Evolutionary conservation across 2,797 vertebrate species (phyloP).

Genomic region (Rhinogobio ventralis): DNA sequence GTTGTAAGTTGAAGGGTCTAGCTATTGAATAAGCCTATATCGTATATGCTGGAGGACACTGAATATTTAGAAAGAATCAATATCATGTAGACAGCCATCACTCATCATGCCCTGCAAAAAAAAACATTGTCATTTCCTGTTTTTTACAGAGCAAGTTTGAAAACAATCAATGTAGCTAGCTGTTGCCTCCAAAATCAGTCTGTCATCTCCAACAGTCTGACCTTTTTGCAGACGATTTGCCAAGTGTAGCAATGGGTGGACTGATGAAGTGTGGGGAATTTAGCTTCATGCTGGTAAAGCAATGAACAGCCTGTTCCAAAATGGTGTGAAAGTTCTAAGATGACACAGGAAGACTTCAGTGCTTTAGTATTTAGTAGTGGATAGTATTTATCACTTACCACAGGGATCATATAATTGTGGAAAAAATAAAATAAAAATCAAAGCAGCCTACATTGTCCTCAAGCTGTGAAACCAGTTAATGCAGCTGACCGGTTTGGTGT

Average conservation of each 20-base stretch:
- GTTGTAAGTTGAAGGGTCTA: not conserved
- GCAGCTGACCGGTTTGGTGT: constrained; percentile 21
- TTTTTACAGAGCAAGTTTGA: constrained; percentile 2
- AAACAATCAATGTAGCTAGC: not conserved
- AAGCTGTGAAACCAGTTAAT: constrained; percentile 8
- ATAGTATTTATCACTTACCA: not conserved
- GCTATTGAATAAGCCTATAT: not conserved
- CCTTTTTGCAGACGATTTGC: constrained; percentile 18
- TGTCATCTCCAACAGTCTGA: constrained; percentile 58
- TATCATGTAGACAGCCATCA: not conserved
- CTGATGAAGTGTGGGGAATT: constrained; percentile 5
- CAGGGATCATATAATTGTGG: not conserved
- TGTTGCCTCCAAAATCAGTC: constrained; percentile 6
- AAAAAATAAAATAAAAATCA: not conserved
- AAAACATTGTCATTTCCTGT: not conserved
- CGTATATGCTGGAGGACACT: not conserved
- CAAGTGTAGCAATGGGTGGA: not conserved
- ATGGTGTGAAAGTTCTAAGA: not conserved
- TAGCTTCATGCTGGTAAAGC: constrained; percentile 32
- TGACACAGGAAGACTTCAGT: not conserved
- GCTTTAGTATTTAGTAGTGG: not conserved
- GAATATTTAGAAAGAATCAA: too few relatives aligned
- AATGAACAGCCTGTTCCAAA: constrained; percentile 17
- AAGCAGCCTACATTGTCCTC: not conserved
- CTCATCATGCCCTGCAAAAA: not conserved